These are phyloP conservation scores for Trichonephila inaurata DNA, from an alignment of 1,140 invertebrate species.

Conservation along the genomic window DNA sequence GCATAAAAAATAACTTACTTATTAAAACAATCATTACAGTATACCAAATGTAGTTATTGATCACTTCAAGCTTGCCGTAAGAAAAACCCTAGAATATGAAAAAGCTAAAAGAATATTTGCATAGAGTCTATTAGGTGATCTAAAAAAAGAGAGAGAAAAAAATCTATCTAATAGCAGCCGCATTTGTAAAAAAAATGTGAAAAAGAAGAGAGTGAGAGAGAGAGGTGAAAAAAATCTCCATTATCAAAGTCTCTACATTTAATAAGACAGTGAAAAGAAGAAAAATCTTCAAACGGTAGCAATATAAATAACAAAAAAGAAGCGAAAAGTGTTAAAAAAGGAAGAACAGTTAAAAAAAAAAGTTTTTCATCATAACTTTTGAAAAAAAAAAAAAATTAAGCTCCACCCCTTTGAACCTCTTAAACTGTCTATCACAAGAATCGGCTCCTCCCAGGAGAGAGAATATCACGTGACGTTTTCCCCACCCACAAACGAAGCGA, in stretches of 20 bases:
- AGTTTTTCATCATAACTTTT: conserved; percentile 36
- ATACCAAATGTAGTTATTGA: conserved; percentile 2
- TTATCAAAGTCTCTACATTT: conserved; percentile 70
- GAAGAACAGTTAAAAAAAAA: conserved; percentile 23
- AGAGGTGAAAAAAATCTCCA: conserved; percentile 37
- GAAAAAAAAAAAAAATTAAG: conserved; percentile 8
- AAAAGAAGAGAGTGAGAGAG: neutral
- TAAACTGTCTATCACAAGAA: conserved; percentile 65
- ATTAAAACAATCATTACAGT: conserved; percentile 23
- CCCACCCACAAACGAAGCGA: conserved; percentile 69
- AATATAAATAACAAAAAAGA: conserved; percentile 60
- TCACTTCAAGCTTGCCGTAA: neutral
- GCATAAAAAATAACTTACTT: neutral
- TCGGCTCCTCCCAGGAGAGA: conserved; percentile 71
- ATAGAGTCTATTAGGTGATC: conserved; percentile 37
- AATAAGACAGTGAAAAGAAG: conserved; percentile 69
- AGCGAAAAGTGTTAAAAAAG: conserved; percentile 72
- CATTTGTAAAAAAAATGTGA: conserved; percentile 10
- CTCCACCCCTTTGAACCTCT: conserved; percentile 62
- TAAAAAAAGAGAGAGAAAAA: neutral
- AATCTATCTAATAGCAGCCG: neutral
- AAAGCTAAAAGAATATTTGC: conserved; percentile 57
- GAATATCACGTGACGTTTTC: conserved; percentile 68
- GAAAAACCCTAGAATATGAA: neutral
- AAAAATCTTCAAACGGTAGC: conserved; percentile 66